These are phyloP conservation scores for Alces alces DNA, from an alignment of 2,113 vertebrate species.

Conservation along the genomic window DNA sequence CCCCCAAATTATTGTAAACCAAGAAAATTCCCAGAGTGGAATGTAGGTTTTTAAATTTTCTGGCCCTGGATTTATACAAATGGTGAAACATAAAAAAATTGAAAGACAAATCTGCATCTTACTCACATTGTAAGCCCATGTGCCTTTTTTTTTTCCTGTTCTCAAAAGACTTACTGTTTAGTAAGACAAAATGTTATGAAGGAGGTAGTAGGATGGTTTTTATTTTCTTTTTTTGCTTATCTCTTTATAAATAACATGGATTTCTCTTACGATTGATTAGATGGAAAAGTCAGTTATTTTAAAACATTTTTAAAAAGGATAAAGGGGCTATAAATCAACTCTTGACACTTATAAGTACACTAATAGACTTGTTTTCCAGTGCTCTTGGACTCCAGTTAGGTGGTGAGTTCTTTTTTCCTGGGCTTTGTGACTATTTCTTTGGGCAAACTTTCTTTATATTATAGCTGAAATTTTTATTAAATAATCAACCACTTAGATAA, in stretches of 20 bases:
- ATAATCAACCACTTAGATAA: slow-evolving; percentile 8
- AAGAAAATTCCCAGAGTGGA: not conserved
- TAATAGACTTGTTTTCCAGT: not conserved
- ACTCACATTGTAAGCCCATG: not conserved
- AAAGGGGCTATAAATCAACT: not conserved
- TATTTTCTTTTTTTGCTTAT: not conserved
- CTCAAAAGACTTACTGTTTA: not conserved
- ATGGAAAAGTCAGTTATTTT: not conserved
- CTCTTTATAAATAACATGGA: not conserved
- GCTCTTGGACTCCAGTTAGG: not conserved
- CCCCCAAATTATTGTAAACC: not conserved
- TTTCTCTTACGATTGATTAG: not conserved
- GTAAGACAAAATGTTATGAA: not conserved
- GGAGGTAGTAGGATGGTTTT: not conserved
- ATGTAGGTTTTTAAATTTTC: not conserved
- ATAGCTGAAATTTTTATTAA: not conserved
- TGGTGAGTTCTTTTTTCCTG: not conserved
- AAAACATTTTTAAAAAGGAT: not conserved
- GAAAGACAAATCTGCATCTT: not conserved
- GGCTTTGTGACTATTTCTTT: not conserved
- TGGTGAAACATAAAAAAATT: not conserved
- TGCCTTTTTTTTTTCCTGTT: not conserved
- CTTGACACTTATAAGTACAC: not conserved
- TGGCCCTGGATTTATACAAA: not conserved
- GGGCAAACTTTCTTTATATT: not conserved